Percentiles rank a stretch among this genome's conserved stretches.
Conservation (phyloP, 2,888 invertebrate genomes). For the Metellina segmentata region DNA sequence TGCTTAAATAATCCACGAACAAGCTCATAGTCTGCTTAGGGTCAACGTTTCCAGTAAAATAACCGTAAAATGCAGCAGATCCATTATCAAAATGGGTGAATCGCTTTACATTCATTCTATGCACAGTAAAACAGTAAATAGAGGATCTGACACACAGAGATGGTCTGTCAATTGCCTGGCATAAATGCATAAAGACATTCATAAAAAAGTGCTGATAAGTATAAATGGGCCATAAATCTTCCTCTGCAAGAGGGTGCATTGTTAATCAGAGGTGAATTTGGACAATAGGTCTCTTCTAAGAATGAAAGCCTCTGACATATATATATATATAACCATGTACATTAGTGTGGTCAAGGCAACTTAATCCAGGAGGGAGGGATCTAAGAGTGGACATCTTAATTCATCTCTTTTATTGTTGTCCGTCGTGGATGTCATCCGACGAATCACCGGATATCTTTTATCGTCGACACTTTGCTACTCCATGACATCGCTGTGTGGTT, state of each 20-base stretch:
- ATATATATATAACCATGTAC: conserved; percentile 60
- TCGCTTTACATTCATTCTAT: not conserved
- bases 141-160: not conserved
- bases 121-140: not conserved
- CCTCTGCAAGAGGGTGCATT: not conserved
- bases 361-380: conserved; percentile 57
- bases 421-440: conserved; percentile 50
- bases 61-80: not conserved
- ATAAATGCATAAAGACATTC: not conserved
- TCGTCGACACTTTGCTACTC: conserved; percentile 38
- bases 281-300: conserved; percentile 23
- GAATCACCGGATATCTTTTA: conserved; percentile 62
- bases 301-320: conserved; percentile 26
- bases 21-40: not conserved
- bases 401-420: conserved; percentile 71
- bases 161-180: not conserved
- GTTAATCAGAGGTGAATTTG: conserved; percentile 41
- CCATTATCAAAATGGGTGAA: not conserved
- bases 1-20: not conserved
- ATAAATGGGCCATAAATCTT: conserved; percentile 6
- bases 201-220: not conserved
- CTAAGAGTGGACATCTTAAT: conserved; percentile 56
- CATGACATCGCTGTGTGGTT: conserved; percentile 32
- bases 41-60: not conserved
- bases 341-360: conserved; percentile 45